Conservation (phyloP, 2,113 vertebrate species). For the Solea senegalensis region DNA sequence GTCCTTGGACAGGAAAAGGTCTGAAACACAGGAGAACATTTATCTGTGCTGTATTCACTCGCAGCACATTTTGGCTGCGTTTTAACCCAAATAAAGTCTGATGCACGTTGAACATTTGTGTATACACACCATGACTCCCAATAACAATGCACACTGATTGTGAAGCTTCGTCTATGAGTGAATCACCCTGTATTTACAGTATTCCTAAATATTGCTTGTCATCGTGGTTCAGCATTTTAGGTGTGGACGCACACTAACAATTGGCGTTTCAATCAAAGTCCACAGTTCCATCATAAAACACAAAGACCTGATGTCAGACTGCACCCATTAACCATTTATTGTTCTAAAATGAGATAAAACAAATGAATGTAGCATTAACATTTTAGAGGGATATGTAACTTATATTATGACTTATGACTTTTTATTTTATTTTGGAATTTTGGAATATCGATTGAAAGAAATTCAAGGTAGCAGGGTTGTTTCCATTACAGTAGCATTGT, state of each 20-base stretch:
- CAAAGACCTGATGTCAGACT: not conserved
- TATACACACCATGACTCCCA: too few species aligned
- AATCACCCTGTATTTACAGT: too few species aligned
- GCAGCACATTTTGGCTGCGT: too few species aligned
- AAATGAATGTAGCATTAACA: not conserved
- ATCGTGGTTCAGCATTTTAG: not conserved
- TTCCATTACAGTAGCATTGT: not conserved
- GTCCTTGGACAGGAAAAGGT: not conserved
- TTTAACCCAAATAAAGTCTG: not conserved
- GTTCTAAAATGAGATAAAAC: not conserved
- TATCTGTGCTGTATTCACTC: not conserved
- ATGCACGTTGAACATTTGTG: too few species aligned
- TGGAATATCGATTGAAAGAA: not conserved
- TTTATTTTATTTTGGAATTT: not conserved
- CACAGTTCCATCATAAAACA: constrained; percentile 34
- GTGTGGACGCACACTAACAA: too few species aligned
- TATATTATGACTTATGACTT: too few species aligned
- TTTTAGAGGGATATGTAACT: too few species aligned
- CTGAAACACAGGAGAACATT: not conserved
- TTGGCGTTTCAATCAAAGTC: constrained; percentile 8
- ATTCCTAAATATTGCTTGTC: too few species aligned
- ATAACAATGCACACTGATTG: too few species aligned
- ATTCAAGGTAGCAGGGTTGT: not conserved
- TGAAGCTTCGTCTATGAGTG: too few species aligned
- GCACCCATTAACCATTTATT: not conserved